Percentiles rank a stretch among this genome's conserved stretches.
Conservation (phyloP, 2,113 vertebrate species). For the Cyprinodon variegatus region DNA sequence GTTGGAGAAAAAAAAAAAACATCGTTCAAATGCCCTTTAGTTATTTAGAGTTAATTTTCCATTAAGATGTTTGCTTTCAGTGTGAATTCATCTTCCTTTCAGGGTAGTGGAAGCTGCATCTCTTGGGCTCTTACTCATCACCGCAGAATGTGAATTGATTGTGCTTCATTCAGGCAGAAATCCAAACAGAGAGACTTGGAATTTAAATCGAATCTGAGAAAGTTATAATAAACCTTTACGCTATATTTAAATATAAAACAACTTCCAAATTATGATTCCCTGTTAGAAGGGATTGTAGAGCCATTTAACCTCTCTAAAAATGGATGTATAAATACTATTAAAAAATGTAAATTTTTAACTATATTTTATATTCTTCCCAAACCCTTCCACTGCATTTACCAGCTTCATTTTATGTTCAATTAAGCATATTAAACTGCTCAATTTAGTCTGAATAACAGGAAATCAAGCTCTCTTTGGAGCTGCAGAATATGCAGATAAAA, state of each 20-base stretch:
- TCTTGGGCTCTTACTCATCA: constrained; percentile 41
- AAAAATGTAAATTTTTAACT: no score
- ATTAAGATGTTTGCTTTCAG: constrained; percentile 45
- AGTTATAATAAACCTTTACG: constrained; percentile 8
- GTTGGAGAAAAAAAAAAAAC: constrained; percentile 22
- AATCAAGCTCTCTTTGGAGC: no score
- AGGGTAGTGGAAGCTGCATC: constrained; percentile 26
- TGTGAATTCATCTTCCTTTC: constrained; percentile 53
- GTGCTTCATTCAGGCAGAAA: constrained; percentile 39
- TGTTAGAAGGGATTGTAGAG: no score
- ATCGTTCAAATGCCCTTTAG: constrained; percentile 39
- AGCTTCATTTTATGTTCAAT: no score
- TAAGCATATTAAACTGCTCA: no score
- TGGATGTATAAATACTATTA: no score
- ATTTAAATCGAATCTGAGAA: constrained; percentile 11
- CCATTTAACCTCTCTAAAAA: no score
- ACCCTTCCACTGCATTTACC: no score
- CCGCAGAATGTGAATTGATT: constrained; percentile 55
- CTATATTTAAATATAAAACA: background rate
- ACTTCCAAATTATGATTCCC: background rate
- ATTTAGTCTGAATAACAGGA: no score
- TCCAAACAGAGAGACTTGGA: constrained; percentile 33
- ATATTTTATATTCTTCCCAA: no score
- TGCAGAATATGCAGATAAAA: no score
- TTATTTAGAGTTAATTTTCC: constrained; percentile 48